Percentiles rank a stretch among this genome's conserved stretches.
These are phyloP conservation scores for Helicoverpa armigera DNA, from an alignment of 1,140 invertebrate genomes.

Conservation along the genomic window DNA sequence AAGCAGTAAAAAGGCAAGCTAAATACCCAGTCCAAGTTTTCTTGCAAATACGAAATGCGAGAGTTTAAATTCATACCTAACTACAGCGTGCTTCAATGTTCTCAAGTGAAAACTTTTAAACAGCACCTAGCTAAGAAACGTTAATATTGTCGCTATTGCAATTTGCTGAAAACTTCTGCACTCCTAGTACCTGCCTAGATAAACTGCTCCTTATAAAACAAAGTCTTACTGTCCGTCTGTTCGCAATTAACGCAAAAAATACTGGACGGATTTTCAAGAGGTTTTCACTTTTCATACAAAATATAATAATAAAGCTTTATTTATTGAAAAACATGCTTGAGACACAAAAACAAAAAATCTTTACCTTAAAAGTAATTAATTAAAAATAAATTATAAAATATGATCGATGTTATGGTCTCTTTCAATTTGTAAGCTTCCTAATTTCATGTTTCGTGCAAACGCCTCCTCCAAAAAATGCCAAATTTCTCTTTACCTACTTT, in stretches of 20 bases:
- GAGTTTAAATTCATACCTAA: constrained; percentile 25
- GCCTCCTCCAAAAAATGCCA: too few species aligned
- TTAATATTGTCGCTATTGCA: constrained; percentile 28
- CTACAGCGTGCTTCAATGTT: constrained; percentile 10
- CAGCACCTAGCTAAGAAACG: constrained; percentile 3
- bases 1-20: not conserved
- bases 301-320: too few species aligned
- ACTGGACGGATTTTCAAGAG: not conserved
- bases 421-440: too few species aligned
- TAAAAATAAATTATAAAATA: too few species aligned
- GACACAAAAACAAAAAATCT: too few species aligned
- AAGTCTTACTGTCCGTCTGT: not conserved
- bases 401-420: too few species aligned
- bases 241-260: not conserved
- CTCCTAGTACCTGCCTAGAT: not conserved
- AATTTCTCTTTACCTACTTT: too few species aligned
- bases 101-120: constrained; percentile 27
- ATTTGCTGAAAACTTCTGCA: constrained; percentile 9
- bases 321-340: too few species aligned
- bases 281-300: not conserved
- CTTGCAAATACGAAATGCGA: constrained; percentile 27
- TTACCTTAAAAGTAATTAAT: too few species aligned
- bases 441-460: too few species aligned
- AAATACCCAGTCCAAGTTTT: constrained; percentile 24
- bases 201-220: not conserved